phyloP scores from a whole-genome alignment of 1,140 invertebrate species.

The Lepidurus apus region DNA sequence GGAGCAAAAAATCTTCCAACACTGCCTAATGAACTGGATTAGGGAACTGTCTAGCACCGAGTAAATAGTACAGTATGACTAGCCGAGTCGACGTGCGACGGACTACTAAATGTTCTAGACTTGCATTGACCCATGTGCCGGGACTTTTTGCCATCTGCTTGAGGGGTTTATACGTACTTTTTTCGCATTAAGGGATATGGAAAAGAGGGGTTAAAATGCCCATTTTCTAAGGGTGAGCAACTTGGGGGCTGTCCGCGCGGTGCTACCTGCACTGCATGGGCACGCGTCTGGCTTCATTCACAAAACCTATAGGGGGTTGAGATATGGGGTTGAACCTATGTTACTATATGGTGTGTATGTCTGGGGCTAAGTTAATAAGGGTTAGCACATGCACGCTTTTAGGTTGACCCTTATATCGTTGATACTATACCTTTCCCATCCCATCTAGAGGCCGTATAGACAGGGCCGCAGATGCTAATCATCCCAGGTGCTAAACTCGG shows the following conservation, averaged over 20 bases:
- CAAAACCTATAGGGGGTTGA: background rate
- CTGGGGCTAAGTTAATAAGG: constrained; percentile 14
- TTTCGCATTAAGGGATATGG: background rate
- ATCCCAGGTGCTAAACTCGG: constrained; percentile 14
- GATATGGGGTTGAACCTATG: background rate
- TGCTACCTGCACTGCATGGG: background rate
- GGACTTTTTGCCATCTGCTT: background rate
- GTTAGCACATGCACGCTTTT: constrained; percentile 3
- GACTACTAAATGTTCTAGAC: background rate
- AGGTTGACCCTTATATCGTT: constrained; percentile 8
- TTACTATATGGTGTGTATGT: background rate
- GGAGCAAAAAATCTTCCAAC: too few relatives aligned
- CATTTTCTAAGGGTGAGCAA: background rate
- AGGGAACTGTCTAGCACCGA: background rate
- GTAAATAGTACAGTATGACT: background rate
- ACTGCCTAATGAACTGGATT: background rate
- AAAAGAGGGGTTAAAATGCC: background rate
- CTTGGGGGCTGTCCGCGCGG: background rate
- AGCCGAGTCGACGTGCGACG: background rate
- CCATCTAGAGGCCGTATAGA: background rate
- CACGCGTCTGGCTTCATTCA: constrained; percentile 17
- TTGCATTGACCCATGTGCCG: background rate
- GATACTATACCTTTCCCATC: background rate
- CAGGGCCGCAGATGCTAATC: background rate
- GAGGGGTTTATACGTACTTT: background rate